phyloP scores from a whole-genome alignment of 2,797 vertebrate species.

The Notolabrus celidotus region DNA sequence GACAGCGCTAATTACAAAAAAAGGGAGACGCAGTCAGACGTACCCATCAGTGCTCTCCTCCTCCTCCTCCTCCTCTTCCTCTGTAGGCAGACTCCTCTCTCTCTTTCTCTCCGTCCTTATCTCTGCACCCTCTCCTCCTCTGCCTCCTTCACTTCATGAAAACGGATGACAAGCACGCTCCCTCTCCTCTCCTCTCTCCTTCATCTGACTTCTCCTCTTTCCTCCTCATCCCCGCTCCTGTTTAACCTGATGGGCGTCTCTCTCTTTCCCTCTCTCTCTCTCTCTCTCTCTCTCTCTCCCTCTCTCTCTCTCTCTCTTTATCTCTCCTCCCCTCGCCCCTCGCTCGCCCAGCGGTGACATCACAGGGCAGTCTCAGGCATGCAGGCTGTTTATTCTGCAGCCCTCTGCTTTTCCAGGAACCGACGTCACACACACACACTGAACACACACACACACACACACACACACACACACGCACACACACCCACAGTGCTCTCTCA shows the following conservation, averaged over 20 bases:
- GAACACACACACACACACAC: slow-evolving; percentile 26
- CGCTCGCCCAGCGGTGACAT: slow-evolving; percentile 78
- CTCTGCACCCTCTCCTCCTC: slow-evolving; percentile 45
- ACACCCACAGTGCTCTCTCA: slow-evolving; percentile 29
- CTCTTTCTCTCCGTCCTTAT: slow-evolving; percentile 29
- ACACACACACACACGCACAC: slow-evolving; percentile 59
- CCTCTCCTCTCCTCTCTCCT: slow-evolving; percentile 36
- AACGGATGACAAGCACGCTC: slow-evolving; percentile 35
- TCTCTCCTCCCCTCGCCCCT: slow-evolving; percentile 67
- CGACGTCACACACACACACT: slow-evolving; percentile 60
- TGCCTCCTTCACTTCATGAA: slow-evolving; percentile 34
- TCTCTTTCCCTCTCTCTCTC: slow-evolving; percentile 19
- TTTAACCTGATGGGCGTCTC: slow-evolving; percentile 74
- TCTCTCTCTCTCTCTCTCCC: no score
- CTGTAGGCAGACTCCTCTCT: slow-evolving; percentile 45
- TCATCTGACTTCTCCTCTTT: slow-evolving; percentile 58
- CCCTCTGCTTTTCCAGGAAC: slow-evolving; percentile 81
- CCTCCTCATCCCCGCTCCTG: slow-evolving; percentile 47
- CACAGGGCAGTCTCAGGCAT: slow-evolving; percentile 81
- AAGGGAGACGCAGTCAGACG: slow-evolving; percentile 44
- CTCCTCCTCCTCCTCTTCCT: slow-evolving; percentile 43
- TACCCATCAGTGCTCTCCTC: slow-evolving; percentile 74
- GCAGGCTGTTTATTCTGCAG: slow-evolving; percentile 82
- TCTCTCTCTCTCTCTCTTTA: slow-evolving; percentile 15
- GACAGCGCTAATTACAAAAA: slow-evolving; percentile 55